Base-by-base conservation (phyloP, 2,888 invertebrate genomes). In the Pheosia tremula region DNA sequence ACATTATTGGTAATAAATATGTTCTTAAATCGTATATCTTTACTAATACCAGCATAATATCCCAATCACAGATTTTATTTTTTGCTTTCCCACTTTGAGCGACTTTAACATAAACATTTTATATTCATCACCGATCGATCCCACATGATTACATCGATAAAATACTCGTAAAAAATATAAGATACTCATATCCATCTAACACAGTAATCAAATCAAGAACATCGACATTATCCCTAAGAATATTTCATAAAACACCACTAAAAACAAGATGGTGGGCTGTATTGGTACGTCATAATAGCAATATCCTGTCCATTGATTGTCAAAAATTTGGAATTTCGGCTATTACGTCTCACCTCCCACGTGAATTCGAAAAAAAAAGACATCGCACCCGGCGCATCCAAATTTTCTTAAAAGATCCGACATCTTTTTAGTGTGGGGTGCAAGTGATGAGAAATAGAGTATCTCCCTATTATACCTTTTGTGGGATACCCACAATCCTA, bases 281-380 rank as follows among this genome's bases (percentile, higher is more conserved):
- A 84, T 84, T 76, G 85, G 86, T 84, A 81, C 83, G 83, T 88
- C 85, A 91, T 91, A 92, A 92, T 89, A 90, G 90, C 90, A 86
- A 93, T 89, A 92, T 92, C 91, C 92, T 90, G 91, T 87, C 91
- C 90, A 90, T 89, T 90, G 91, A 93, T 92, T 92, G 92, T 92
- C 91, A 91, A 93, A 92, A 93, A 90, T 91, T 90, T 86, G 91
- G 91, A 91, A 92, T 92, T 90, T 92, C 90, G 91, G 88, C 92
- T 92, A 93, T 93, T 92, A 92, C 86, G 84, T 86, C 89, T 84
- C 90, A 89, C 93, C 93, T 92, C 93, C 92, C 93, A 93, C 90
- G 92, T 86, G 88, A 90, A 86, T 77, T 74, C 68, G 69, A 71
- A 79, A 86, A 90, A 91, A 89, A 90, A 86, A 83, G 85, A 68